Conservation (phyloP, 2,113 vertebrate genomes). For the Formicarius rufipectus region DNA sequence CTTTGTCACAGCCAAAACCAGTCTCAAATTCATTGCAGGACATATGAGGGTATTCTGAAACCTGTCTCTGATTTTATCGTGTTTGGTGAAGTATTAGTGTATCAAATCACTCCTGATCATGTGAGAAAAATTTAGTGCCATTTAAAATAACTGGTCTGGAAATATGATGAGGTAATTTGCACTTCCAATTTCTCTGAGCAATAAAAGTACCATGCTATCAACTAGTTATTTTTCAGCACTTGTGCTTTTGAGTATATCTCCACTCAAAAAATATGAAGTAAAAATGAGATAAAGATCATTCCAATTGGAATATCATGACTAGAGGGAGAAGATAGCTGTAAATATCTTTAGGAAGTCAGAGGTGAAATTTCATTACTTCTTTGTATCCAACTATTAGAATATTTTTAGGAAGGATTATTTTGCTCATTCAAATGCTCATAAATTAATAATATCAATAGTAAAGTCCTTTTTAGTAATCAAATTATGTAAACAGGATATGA, state of each 20-base stretch:
- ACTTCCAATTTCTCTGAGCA: not conserved
- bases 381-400: not conserved
- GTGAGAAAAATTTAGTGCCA: not conserved
- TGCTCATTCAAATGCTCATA: not conserved
- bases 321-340: not conserved
- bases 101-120: not conserved
- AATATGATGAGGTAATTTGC: not conserved
- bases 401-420: not conserved
- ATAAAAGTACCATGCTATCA: not conserved
- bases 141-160: not conserved
- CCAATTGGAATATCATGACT: not conserved
- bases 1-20: not conserved
- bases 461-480: not conserved
- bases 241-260: not conserved
- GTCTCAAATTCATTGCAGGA: not conserved
- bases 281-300: not conserved
- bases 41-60: not conserved
- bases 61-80: not conserved
- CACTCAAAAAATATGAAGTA: not conserved
- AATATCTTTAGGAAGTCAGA: not conserved
- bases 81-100: not conserved
- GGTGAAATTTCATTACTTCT: not conserved
- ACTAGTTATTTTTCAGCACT: not conserved
- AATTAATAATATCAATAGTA: not conserved
- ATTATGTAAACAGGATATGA: not conserved